Evolutionary conservation across 2,888 invertebrate species (phyloP).

Genomic region (Caenorhabditis sp.): DNA sequence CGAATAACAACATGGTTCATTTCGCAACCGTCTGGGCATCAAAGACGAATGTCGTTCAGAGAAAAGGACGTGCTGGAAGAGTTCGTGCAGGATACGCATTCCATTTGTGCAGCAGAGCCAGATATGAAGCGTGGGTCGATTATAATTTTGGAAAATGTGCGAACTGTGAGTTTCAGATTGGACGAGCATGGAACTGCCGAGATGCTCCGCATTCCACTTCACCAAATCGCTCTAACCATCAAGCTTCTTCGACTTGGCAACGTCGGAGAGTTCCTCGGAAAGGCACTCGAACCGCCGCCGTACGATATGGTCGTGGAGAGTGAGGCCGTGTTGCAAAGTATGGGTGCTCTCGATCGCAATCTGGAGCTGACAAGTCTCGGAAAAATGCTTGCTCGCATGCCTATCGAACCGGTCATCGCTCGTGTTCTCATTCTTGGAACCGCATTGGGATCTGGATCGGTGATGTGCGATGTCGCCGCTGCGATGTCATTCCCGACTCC

Average conservation of each 20-base stretch:
- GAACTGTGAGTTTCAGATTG: slow-evolving; percentile 84
- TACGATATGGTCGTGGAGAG: slow-evolving; percentile 98
- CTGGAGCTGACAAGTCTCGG: slow-evolving; percentile 96
- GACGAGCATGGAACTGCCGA: slow-evolving; percentile 94
- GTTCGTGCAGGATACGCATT: slow-evolving; percentile 95
- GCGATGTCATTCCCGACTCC: slow-evolving; percentile 96
- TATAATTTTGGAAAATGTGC: no score
- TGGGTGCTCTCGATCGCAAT: slow-evolving; percentile 89
- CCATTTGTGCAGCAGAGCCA: slow-evolving; percentile 89
- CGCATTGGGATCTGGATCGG: slow-evolving; percentile 92
- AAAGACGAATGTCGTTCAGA: slow-evolving; percentile 93
- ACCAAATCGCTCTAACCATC: slow-evolving; percentile 94
- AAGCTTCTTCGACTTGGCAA: slow-evolving; percentile 93
- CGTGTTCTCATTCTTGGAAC: slow-evolving; percentile 98
- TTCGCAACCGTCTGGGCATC: slow-evolving; percentile 93
- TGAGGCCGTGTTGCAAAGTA: slow-evolving; percentile 88
- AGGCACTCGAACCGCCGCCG: slow-evolving; percentile 95
- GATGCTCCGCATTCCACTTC: slow-evolving; percentile 97
- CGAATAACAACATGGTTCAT: slow-evolving; percentile 98
- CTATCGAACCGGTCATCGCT: slow-evolving; percentile 96
- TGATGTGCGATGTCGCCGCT: slow-evolving; percentile 94
- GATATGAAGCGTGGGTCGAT: slow-evolving; percentile 85
- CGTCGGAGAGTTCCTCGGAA: slow-evolving; percentile 95
- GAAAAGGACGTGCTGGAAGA: slow-evolving; percentile 95
- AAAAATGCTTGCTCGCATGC: slow-evolving; percentile 93